These are phyloP conservation scores for Drosophila kurseongensis DNA, from an alignment of 1,140 invertebrate genomes.

Conservation along the genomic window DNA sequence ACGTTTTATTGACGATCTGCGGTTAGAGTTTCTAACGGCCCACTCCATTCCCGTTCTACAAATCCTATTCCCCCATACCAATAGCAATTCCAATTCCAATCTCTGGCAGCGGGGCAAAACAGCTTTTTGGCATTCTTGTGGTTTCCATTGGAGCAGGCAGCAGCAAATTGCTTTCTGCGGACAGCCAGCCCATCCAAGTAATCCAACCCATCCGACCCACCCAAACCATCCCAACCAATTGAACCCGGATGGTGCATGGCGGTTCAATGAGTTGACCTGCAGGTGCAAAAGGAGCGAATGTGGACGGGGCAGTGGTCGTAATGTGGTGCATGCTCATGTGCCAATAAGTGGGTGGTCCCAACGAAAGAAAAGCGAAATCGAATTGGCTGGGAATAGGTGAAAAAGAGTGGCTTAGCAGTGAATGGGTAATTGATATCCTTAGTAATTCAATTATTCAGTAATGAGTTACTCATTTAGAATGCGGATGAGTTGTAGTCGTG, in stretches of 20 bases:
- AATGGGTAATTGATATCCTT: not conserved
- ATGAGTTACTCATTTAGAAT: not conserved
- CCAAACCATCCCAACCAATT: slow-evolving; percentile 29
- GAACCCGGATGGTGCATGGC: slow-evolving; percentile 16
- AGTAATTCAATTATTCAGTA: not conserved
- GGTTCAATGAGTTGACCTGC: slow-evolving; percentile 30
- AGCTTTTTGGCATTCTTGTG: slow-evolving; percentile 62
- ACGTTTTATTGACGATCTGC: slow-evolving; percentile 57
- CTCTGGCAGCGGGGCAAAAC: slow-evolving; percentile 14
- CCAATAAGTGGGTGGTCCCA: slow-evolving; percentile 23
- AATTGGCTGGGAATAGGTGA: not conserved
- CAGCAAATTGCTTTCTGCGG: slow-evolving; percentile 70
- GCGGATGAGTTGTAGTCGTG: too few relatives aligned
- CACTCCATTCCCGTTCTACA: slow-evolving; percentile 21
- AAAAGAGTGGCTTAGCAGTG: not conserved
- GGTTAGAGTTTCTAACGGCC: slow-evolving; percentile 66
- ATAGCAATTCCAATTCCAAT: slow-evolving; percentile 30
- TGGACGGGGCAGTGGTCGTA: not conserved
- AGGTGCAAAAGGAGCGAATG: slow-evolving; percentile 14
- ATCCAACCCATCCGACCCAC: slow-evolving; percentile 15
- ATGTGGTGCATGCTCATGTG: not conserved
- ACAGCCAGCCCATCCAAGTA: slow-evolving; percentile 17
- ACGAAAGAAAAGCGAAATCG: slow-evolving; percentile 13
- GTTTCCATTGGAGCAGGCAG: slow-evolving; percentile 53
- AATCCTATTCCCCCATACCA: slow-evolving; percentile 11